phyloP scores from a whole-genome alignment of 2,888 invertebrate species.

The Synanthedon myopaeformis region DNA sequence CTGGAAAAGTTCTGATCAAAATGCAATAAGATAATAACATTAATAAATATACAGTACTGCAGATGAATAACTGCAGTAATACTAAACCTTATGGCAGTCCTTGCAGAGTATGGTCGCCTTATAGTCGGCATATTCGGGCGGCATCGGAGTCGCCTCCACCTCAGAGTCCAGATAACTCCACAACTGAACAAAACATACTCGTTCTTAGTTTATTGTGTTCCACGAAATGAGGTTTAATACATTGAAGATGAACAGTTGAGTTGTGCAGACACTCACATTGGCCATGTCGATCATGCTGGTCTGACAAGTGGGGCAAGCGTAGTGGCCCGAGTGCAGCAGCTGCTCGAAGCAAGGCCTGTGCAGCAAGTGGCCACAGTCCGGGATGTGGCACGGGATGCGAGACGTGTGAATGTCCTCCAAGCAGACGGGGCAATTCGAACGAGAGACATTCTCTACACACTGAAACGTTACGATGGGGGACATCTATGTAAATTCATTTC shows the following conservation, averaged over 20 bases:
- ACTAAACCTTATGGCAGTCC: constrained; percentile 83
- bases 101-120: constrained; percentile 88
- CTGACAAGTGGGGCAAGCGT: constrained; percentile 90
- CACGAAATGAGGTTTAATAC: no score
- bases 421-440: constrained; percentile 90
- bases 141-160: constrained; percentile 85
- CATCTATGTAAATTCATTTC: constrained; percentile 12
- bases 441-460: constrained; percentile 92
- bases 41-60: no score
- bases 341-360: constrained; percentile 89
- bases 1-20: no score
- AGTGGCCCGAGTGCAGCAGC: constrained; percentile 81
- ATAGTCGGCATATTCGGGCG: constrained; percentile 83
- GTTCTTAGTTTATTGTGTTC: neutral
- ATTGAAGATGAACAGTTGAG: no score
- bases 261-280: constrained; percentile 31
- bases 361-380: constrained; percentile 88
- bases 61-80: neutral
- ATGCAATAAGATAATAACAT: no score
- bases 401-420: constrained; percentile 93
- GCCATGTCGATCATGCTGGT: constrained; percentile 90
- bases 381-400: constrained; percentile 88
- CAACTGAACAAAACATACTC: constrained; percentile 50
- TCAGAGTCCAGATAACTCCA: constrained; percentile 88
- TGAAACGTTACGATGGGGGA: constrained; percentile 28